Conservation (phyloP, 2,888 invertebrate species). For the Dicroscelio sp. region DNA sequence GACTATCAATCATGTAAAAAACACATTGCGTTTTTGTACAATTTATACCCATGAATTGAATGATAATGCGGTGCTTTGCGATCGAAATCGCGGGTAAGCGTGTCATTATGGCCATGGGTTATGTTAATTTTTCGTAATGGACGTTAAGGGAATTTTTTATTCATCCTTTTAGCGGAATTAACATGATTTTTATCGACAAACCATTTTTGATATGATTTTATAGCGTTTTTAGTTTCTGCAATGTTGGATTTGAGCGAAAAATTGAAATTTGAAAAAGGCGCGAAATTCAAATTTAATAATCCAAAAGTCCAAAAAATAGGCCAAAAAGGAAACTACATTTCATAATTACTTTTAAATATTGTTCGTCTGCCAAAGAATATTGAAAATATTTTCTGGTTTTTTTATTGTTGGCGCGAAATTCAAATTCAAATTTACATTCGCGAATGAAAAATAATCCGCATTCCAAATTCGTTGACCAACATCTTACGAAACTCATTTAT, state of each 20-base stretch:
- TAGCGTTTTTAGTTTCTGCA: too few relatives aligned
- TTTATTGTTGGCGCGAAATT: neutral
- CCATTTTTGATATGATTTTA: too few relatives aligned
- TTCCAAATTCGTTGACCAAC: too few relatives aligned
- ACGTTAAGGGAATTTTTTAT: neutral
- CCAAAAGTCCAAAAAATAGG: neutral
- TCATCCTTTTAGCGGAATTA: too few relatives aligned
- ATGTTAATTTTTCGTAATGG: slow-evolving; percentile 57
- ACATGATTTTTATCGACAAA: neutral
- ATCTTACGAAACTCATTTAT: neutral
- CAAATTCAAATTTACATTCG: neutral
- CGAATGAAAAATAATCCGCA: neutral
- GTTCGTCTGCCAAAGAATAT: too few relatives aligned
- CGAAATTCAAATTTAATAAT: neutral
- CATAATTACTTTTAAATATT: too few relatives aligned
- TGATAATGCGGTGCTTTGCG: slow-evolving; percentile 55
- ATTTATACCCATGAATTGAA: slow-evolving; percentile 61
- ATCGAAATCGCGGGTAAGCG: slow-evolving; percentile 41
- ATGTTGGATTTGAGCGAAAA: too few relatives aligned
- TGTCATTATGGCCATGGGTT: slow-evolving; percentile 41
- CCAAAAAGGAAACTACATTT: too few relatives aligned
- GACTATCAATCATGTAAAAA: slow-evolving; percentile 73
- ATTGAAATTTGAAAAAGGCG: too few relatives aligned
- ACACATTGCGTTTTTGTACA: slow-evolving; percentile 61
- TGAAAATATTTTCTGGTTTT: neutral